Percentiles rank a stretch among this genome's conserved stretches.
Conservation (phyloP, 2,113 vertebrate genomes). For the Cisticola juncidis region DNA sequence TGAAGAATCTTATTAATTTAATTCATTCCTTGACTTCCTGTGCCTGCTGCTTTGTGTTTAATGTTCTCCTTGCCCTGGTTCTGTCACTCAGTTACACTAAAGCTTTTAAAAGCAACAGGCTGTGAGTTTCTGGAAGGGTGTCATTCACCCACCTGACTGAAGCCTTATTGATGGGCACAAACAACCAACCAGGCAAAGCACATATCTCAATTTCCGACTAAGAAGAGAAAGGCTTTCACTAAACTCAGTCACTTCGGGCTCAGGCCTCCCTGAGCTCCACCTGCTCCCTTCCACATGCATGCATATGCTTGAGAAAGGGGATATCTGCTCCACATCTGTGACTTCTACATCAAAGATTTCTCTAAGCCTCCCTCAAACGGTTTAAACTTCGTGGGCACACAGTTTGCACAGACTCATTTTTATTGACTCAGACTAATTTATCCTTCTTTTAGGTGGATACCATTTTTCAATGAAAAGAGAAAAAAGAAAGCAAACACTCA, state of each 20-base stretch:
- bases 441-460: neutral
- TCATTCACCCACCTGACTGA: neutral
- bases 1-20: neutral
- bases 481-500: conserved; percentile 17
- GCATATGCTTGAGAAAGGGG: neutral
- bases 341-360: neutral
- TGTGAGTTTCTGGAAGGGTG: neutral
- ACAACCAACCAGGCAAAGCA: neutral
- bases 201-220: neutral
- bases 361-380: neutral
- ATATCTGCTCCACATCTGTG: neutral
- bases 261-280: neutral
- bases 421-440: neutral
- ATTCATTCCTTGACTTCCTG: neutral
- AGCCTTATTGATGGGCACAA: neutral
- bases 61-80: neutral
- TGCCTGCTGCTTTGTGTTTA: neutral
- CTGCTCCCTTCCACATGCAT: neutral
- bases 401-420: neutral
- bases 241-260: neutral
- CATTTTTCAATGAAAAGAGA: neutral
- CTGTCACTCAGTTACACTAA: neutral
- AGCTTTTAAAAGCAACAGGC: neutral
- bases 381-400: neutral
- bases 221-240: neutral